Conservation (phyloP, 2,888 invertebrate species). For the Himalopsyche anomala region DNA sequence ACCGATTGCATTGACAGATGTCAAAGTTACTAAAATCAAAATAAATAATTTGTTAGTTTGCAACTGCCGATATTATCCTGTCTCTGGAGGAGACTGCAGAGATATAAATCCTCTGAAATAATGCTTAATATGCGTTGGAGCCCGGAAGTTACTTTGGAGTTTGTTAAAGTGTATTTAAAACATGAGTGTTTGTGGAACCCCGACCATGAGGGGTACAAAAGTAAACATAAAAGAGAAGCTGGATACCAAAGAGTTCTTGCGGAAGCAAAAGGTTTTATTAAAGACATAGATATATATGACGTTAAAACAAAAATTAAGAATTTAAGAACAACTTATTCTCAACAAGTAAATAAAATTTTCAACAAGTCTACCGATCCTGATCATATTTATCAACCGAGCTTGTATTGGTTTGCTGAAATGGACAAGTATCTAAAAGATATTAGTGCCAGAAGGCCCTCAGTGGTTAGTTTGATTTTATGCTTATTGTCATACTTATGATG, state of each 20-base stretch:
- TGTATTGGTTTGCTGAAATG: constrained; percentile 58
- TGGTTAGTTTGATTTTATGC: constrained; percentile 13
- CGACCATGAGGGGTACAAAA: constrained; percentile 71
- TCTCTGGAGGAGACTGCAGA: too few species aligned
- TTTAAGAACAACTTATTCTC: constrained; percentile 55
- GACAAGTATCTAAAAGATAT: constrained; percentile 55
- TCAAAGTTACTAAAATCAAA: too few species aligned
- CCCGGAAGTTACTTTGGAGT: constrained; percentile 73
- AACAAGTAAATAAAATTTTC: constrained; percentile 59
- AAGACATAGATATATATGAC: constrained; percentile 49
- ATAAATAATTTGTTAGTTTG: too few species aligned
- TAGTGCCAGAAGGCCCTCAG: constrained; percentile 21
- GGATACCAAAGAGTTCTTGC: constrained; percentile 68
- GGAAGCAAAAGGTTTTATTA: constrained; percentile 47
- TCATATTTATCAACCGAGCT: constrained; percentile 54
- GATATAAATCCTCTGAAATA: not conserved
- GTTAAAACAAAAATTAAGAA: constrained; percentile 57
- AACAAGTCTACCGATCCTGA: constrained; percentile 57
- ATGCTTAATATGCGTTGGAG: constrained; percentile 70
- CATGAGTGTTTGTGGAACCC: constrained; percentile 76
- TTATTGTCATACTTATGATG: not conserved
- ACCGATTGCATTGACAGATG: too few species aligned
- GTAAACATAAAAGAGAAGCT: constrained; percentile 70
- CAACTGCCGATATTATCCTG: too few species aligned
- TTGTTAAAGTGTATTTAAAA: constrained; percentile 75